Percentiles rank a stretch among this genome's conserved stretches.
phyloP scores from a whole-genome alignment of 2,888 invertebrate species.

The Netelia inedita region DNA sequence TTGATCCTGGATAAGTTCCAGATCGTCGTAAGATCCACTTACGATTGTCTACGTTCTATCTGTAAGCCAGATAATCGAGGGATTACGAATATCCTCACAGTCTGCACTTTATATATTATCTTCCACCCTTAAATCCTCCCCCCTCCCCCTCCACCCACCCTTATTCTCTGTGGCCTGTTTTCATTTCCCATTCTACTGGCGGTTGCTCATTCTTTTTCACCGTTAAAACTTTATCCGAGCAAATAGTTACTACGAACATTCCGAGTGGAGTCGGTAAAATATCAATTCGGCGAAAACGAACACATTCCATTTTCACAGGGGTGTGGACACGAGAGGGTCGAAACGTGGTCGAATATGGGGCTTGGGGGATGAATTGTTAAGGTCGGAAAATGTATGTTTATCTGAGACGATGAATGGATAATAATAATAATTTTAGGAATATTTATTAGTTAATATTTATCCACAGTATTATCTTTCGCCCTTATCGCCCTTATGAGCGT shows the following conservation, averaged over 20 bases:
- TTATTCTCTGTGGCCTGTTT: neutral
- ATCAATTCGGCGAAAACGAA: no score
- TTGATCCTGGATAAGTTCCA: neutral
- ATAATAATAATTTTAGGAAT: neutral
- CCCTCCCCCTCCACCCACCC: neutral
- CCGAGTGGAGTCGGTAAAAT: neutral
- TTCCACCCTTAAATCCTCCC: neutral
- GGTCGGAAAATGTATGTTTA: neutral
- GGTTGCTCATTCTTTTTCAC: neutral
- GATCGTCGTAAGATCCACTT: neutral
- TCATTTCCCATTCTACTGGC: neutral
- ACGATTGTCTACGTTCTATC: constrained; percentile 12
- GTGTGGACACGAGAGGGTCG: no score
- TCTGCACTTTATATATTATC: constrained; percentile 18
- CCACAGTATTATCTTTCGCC: neutral
- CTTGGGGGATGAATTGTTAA: no score
- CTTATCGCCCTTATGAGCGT: neutral
- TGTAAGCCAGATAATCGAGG: constrained; percentile 18
- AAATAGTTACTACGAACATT: neutral
- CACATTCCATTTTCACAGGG: no score
- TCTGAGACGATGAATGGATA: neutral
- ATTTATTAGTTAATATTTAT: neutral
- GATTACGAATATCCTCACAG: constrained; percentile 35
- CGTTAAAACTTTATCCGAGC: constrained; percentile 18
- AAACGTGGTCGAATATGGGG: no score